These are phyloP conservation scores for Lasius fuliginosus DNA, from an alignment of 2,888 invertebrate genomes.

Conservation along the genomic window DNA sequence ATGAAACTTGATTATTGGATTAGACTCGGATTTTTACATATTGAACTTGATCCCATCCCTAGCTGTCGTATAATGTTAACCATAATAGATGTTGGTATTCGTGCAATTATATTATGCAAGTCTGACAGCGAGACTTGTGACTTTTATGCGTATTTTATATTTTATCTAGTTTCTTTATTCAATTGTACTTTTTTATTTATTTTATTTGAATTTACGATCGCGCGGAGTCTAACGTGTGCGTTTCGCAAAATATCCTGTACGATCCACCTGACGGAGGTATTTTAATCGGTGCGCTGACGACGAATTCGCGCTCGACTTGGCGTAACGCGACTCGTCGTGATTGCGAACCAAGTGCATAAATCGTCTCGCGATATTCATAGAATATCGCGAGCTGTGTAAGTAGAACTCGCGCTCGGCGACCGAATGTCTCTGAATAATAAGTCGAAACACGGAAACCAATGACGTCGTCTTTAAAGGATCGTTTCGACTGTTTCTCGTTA, in stretches of 20 bases:
- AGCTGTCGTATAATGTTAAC: too few species aligned
- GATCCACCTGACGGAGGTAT: conserved; percentile 3
- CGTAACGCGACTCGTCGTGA: conserved; percentile 10
- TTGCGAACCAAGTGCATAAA: conserved; percentile 16
- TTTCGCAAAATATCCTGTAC: not conserved
- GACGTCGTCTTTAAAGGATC: not conserved
- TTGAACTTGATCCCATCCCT: too few species aligned
- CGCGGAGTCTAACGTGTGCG: not conserved
- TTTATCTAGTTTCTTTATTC: not conserved
- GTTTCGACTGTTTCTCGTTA: not conserved
- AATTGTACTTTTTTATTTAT: not conserved
- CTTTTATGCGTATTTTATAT: not conserved
- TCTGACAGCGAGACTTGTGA: too few species aligned
- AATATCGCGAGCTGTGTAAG: conserved; percentile 10
- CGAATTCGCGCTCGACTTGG: conserved; percentile 30
- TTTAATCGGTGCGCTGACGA: conserved; percentile 24
- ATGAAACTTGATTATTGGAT: too few species aligned
- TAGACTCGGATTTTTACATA: too few species aligned
- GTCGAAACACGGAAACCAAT: not conserved
- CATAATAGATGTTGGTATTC: too few species aligned
- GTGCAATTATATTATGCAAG: too few species aligned
- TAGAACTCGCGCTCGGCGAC: conserved; percentile 15
- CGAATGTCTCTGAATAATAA: conserved; percentile 20
- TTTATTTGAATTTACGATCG: not conserved
- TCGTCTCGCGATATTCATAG: conserved; percentile 45